Evolutionary conservation across 2,113 vertebrate species (phyloP).

Genomic region (Antennarius striatus): DNA sequence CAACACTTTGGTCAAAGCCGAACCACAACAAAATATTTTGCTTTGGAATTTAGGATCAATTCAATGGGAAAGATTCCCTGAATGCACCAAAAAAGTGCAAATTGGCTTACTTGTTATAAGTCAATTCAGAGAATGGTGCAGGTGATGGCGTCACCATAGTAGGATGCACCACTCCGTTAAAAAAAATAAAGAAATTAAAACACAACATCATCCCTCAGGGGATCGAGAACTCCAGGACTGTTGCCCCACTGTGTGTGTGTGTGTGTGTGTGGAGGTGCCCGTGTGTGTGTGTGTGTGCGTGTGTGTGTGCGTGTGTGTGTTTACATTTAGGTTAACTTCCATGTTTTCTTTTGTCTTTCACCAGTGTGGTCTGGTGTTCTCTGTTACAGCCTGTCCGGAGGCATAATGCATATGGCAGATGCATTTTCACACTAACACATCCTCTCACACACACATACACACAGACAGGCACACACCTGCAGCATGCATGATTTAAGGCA

Average conservation of each 20-base stretch:
- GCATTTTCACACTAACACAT: neutral
- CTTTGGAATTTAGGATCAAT: neutral
- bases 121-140: no score
- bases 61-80: neutral
- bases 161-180: no score
- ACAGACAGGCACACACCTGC: neutral
- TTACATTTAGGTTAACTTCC: constrained; percentile 25
- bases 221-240: no score
- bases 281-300: no score
- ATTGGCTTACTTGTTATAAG: no score
- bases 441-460: neutral
- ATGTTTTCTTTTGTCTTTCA: neutral
- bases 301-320: neutral
- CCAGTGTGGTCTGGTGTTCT: neutral
- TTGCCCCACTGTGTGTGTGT: no score
- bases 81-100: no score
- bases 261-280: no score
- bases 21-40: neutral
- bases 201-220: constrained; percentile 17
- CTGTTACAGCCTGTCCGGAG: constrained; percentile 6
- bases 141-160: no score
- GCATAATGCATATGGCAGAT: constrained; percentile 7
- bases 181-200: no score
- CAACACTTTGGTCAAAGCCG: neutral
- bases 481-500: constrained; percentile 18